Percentiles rank a stretch among this genome's conserved stretches.
Conservation (phyloP, 2,113 vertebrate genomes). For the Hipposideros armiger region DNA sequence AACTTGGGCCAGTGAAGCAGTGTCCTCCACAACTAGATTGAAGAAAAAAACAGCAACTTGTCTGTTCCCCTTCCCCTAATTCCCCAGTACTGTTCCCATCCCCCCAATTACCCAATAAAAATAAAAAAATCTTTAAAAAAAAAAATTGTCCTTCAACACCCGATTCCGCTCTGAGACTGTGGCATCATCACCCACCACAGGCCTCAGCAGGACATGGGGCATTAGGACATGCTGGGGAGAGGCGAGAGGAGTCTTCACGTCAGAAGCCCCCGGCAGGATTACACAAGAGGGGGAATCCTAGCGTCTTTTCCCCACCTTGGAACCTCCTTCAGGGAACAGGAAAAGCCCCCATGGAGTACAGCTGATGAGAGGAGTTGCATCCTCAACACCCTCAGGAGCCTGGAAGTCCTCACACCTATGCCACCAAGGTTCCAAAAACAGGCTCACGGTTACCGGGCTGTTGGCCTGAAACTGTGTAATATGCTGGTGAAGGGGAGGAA, state of each 20-base stretch:
- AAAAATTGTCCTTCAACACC: not conserved
- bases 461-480: not conserved
- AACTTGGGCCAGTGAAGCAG: too few species aligned
- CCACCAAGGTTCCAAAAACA: not conserved
- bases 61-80: too few species aligned
- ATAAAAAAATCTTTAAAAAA: too few species aligned
- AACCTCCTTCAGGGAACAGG: not conserved
- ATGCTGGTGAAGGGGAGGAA: not conserved
- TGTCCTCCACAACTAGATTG: too few species aligned
- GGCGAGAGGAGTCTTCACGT: too few species aligned
- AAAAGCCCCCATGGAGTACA: not conserved
- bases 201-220: not conserved
- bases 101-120: too few species aligned
- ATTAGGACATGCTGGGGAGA: not conserved
- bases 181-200: not conserved
- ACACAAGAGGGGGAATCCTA: not conserved
- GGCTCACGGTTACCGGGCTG: not conserved
- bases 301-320: not conserved
- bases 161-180: not conserved
- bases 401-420: not conserved
- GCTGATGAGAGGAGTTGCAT: not conserved
- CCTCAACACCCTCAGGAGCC: not conserved
- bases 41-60: too few species aligned
- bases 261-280: not conserved
- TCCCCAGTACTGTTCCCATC: too few species aligned